A percentile compares a stretch with the other conserved stretches of the same genome.
phyloP scores from a whole-genome alignment of 2,888 invertebrate genomes.

The Apodemia duryi region DNA sequence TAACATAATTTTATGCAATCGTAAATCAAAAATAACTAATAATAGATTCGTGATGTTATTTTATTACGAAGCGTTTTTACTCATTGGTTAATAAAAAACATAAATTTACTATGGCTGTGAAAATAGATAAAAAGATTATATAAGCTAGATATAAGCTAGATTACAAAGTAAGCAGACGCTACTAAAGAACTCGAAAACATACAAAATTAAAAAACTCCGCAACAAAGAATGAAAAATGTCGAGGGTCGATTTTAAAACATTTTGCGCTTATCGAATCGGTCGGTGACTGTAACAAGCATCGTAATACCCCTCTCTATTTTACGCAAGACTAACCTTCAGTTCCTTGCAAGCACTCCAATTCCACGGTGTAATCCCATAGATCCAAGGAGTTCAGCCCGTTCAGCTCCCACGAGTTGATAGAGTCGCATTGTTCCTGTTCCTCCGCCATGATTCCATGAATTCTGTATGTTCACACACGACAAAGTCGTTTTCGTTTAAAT shows the following conservation, averaged over 20 bases:
- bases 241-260: constrained; percentile 40
- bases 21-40: too few relatives aligned
- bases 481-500: constrained; percentile 40
- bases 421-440: constrained; percentile 66
- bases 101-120: too few relatives aligned
- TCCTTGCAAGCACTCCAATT: constrained; percentile 88
- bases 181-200: too few relatives aligned
- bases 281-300: constrained; percentile 8
- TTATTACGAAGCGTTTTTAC: too few relatives aligned
- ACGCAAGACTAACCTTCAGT: constrained; percentile 83
- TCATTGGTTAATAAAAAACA: too few relatives aligned
- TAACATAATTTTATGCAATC: too few relatives aligned
- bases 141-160: too few relatives aligned
- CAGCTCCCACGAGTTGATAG: constrained; percentile 74
- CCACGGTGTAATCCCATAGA: constrained; percentile 92
- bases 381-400: constrained; percentile 85
- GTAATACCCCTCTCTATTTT: constrained; percentile 50
- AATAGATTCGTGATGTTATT: too few relatives aligned
- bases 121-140: too few relatives aligned
- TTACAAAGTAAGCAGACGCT: too few relatives aligned
- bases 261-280: constrained; percentile 10
- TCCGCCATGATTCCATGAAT: constrained; percentile 57
- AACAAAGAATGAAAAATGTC: constrained; percentile 42
- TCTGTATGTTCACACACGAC: constrained; percentile 45
- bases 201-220: constrained; percentile 25